Base-by-base conservation (phyloP, 2,113 vertebrate species). In the Lamprotornis superbus region DNA sequence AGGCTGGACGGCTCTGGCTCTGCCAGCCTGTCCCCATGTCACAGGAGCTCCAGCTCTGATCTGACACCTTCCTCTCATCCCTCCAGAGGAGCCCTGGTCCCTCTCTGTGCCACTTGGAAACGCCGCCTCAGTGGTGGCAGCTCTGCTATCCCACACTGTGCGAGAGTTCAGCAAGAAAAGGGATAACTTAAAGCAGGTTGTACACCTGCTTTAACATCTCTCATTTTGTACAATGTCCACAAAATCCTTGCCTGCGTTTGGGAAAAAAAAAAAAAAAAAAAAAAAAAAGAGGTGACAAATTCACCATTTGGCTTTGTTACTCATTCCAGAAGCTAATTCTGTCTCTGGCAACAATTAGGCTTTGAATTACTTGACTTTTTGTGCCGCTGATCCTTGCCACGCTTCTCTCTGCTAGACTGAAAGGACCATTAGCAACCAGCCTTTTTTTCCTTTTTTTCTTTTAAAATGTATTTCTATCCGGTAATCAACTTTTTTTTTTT, bases 41-140 rank as follows among this genome's bases (percentile, higher is more conserved):
- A 27, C n/a, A 69, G 30, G 30, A 46, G n/a, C n/a, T 55, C 47
- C 87, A 68, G 40, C 47, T 42, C 30, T 56, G 47, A 4, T 27
- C 21, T 42, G 70, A 28, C 40, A 40, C 18, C 13, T 35, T 12
- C 1, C 1, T 31, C 63, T 7, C 15, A 1, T 61, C 65, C 55
- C 39, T 28, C 22, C 79, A 24, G 55, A 75, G 61, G 6, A 61
- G 33, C 59, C 19, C 25, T 8, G 17, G 5, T 12, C 12, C 8
- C 28, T 35, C 22, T 11, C 21, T 0, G 0, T 30, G 25, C 40
- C 64, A 2, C 68, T 39, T 2, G 2, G 39, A 17, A 31, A 2
- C 1, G 11, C 22, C 11, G 5, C 31, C 33, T 35, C 40, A 0
- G 46, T 4, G 5, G 18, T 19, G 50, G 37, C 67, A 65, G 46